Conservation (phyloP, 2,113 vertebrate genomes). For the Brachyhypopomus gauderio region DNA sequence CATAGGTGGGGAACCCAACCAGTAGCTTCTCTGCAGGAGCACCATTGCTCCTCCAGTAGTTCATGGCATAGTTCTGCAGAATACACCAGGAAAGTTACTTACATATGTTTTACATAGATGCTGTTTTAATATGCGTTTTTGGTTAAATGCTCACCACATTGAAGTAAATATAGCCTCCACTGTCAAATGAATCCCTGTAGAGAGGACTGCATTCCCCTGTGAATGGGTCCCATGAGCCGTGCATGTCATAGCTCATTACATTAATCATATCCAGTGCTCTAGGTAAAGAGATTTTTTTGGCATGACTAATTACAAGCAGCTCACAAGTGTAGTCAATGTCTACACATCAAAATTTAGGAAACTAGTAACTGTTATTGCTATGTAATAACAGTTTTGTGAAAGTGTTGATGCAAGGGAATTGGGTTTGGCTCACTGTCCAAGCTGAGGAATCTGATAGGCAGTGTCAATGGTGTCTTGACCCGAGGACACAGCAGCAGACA, state of each 20-base stretch:
- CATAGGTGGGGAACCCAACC: constrained; percentile 69
- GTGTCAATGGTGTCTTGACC: constrained; percentile 67
- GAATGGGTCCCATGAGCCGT: constrained; percentile 61
- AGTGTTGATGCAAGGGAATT: no score
- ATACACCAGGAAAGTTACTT: background rate
- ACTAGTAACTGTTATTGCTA: no score
- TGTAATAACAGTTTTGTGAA: no score
- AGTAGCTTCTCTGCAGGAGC: constrained; percentile 69
- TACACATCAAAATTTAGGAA: no score
- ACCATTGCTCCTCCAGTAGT: constrained; percentile 65
- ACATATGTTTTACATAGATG: background rate
- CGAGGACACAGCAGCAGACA: constrained; percentile 73
- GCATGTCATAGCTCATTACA: constrained; percentile 73
- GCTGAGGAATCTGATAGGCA: constrained; percentile 71
- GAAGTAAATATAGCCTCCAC: constrained; percentile 54
- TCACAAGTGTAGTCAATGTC: background rate
- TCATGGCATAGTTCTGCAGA: constrained; percentile 67
- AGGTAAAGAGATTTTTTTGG: background rate
- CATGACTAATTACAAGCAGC: background rate
- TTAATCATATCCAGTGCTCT: constrained; percentile 76
- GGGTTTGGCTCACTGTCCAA: constrained; percentile 50
- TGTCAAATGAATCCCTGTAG: constrained; percentile 62
- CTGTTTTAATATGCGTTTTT: background rate
- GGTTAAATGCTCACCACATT: constrained; percentile 30
- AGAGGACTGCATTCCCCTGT: constrained; percentile 73